A percentile compares a stretch with the other conserved stretches of the same genome.
Evolutionary conservation across 2,888 invertebrate genomes (phyloP).

Genomic region (Rhagium mordax): DNA sequence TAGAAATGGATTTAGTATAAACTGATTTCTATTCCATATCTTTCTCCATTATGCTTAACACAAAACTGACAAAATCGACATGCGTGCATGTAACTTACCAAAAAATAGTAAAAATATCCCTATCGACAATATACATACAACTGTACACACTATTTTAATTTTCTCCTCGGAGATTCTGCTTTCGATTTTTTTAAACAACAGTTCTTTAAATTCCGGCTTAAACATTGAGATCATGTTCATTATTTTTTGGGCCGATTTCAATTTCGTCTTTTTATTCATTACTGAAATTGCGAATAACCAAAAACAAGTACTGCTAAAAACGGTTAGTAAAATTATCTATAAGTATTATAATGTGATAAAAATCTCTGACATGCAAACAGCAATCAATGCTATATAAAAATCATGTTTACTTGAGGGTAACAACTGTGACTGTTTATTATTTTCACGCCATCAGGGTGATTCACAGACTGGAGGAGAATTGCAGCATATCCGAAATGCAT

Average conservation of each 20-base stretch:
- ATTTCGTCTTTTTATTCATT: constrained; percentile 7
- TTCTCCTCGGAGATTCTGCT: constrained; percentile 5
- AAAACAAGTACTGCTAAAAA: not conserved
- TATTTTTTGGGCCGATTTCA: not conserved
- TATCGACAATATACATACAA: not conserved
- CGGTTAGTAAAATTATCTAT: constrained; percentile 20
- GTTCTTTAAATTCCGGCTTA: not conserved
- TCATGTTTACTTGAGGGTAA: constrained; percentile 19
- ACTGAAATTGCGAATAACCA: not conserved
- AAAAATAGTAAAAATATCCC: constrained; percentile 9
- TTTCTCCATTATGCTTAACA: too few relatives aligned
- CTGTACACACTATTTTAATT: constrained; percentile 9
- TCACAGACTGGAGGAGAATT: not conserved
- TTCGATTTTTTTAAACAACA: constrained; percentile 6
- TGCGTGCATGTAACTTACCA: constrained; percentile 10
- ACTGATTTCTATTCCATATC: too few relatives aligned
- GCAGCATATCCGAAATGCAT: too few relatives aligned
- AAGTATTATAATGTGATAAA: constrained; percentile 25
- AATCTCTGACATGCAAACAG: not conserved
- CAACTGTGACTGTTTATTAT: constrained; percentile 30
- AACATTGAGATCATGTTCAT: not conserved
- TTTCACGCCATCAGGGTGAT: not conserved
- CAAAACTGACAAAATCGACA: not conserved
- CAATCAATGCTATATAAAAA: constrained; percentile 18
- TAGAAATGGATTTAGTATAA: too few relatives aligned